These are phyloP conservation scores for Steinernema hermaphroditum DNA, from an alignment of 2,888 invertebrate species.

Conservation along the genomic window DNA sequence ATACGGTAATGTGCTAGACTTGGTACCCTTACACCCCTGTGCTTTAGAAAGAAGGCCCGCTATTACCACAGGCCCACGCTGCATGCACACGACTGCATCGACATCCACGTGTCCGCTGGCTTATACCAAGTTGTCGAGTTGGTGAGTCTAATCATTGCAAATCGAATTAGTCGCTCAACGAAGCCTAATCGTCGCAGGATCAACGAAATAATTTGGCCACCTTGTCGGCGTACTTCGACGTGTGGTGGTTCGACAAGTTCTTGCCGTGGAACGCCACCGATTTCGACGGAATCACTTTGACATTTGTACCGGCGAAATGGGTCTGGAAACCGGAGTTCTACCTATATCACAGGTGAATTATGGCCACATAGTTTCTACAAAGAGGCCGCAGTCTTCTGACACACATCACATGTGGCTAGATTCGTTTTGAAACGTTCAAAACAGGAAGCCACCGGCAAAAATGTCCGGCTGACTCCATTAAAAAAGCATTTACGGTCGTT, in stretches of 20 bases:
- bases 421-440: too few species aligned
- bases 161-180: conserved; percentile 34
- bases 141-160: conserved; percentile 42
- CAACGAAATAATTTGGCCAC: conserved; percentile 65
- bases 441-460: not conserved
- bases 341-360: conserved; percentile 58
- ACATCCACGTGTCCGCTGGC: conserved; percentile 60
- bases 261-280: conserved; percentile 57
- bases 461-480: conserved; percentile 6
- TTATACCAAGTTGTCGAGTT: conserved; percentile 66
- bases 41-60: conserved; percentile 19
- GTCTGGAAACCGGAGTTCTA: conserved; percentile 66
- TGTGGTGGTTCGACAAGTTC: conserved; percentile 59
- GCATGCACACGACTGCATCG: conserved; percentile 45
- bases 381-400: not conserved
- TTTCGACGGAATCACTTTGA: conserved; percentile 53
- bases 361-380: conserved; percentile 5
- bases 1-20: not conserved
- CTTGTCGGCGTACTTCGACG: conserved; percentile 65
- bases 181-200: conserved; percentile 48
- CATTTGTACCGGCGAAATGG: conserved; percentile 62
- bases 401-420: too few species aligned
- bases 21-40: too few species aligned
- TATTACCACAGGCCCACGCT: conserved; percentile 50
- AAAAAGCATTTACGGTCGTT: not conserved